A percentile compares a stretch with the other conserved stretches of the same genome.
Conservation (phyloP, 2,888 invertebrate genomes). For the Perizoma affinitatum region DNA sequence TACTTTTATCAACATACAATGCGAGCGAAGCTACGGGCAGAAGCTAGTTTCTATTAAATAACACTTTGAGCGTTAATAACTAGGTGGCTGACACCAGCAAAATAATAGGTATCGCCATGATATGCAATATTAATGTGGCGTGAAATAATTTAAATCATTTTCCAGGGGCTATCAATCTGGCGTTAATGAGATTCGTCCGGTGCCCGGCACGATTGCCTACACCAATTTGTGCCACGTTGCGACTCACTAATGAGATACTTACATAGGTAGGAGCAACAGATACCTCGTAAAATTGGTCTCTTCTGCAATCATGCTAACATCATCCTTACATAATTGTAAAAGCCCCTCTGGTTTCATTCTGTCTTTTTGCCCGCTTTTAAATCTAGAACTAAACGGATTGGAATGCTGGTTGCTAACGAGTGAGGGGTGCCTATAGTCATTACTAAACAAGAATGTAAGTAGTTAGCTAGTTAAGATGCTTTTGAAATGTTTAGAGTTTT, state of each 20-base stretch:
- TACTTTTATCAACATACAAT: no score
- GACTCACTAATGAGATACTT: conserved; percentile 67
- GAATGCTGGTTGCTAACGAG: no score
- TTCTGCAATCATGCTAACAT: conserved; percentile 9
- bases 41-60: no score
- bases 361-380: no score
- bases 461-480: no score
- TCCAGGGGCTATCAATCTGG: conserved; percentile 76
- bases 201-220: conserved; percentile 59
- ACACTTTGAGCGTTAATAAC: conserved; percentile 42
- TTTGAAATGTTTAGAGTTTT: no score
- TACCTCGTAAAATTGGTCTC: conserved; percentile 40
- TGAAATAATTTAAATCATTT: conserved; percentile 78
- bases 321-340: conserved; percentile 8
- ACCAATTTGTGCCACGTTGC: conserved; percentile 75
- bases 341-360: no score
- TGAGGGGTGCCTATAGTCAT: no score
- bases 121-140: conserved; percentile 77
- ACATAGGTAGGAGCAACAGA: conserved; percentile 35
- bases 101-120: conserved; percentile 45
- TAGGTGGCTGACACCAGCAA: conserved; percentile 44
- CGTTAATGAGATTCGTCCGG: conserved; percentile 79
- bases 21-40: no score
- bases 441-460: no score
- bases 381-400: no score